These are phyloP conservation scores for Elegia similella DNA, from an alignment of 2,888 invertebrate genomes.

Conservation along the genomic window DNA sequence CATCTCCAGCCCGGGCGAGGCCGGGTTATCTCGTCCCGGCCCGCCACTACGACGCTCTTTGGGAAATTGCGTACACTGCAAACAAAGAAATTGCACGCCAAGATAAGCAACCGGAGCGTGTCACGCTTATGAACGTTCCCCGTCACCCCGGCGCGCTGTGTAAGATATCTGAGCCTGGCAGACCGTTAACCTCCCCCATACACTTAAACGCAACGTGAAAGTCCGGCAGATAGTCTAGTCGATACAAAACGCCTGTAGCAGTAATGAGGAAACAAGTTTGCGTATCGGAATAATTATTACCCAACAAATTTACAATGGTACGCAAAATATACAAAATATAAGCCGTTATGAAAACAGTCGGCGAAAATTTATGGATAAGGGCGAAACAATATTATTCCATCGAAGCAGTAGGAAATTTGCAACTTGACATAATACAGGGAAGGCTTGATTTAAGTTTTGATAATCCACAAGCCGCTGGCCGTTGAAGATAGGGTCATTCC, in stretches of 20 bases:
- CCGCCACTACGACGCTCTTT: constrained; percentile 52
- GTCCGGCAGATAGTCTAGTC: neutral
- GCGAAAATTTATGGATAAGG: constrained; percentile 4
- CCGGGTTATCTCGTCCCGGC: constrained; percentile 57
- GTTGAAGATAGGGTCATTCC: constrained; percentile 61
- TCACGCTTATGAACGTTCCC: constrained; percentile 45
- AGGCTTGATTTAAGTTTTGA: constrained; percentile 56
- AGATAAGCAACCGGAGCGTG: constrained; percentile 63
- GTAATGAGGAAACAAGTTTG: neutral
- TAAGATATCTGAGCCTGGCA: constrained; percentile 1
- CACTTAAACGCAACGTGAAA: neutral
- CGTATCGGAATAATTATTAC: neutral
- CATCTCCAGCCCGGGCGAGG: constrained; percentile 52
- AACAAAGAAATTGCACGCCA: constrained; percentile 71
- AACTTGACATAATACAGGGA: constrained; percentile 35
- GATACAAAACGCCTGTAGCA: neutral
- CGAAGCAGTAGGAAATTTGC: constrained; percentile 26
- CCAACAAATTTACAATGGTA: neutral
- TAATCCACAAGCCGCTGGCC: constrained; percentile 64
- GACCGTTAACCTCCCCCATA: neutral
- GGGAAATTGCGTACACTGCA: constrained; percentile 71
- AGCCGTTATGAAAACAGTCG: neutral
- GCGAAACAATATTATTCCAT: constrained; percentile 26
- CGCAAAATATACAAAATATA: constrained; percentile 7
- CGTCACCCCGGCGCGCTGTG: constrained; percentile 19